Evolutionary conservation across 2,888 invertebrate genomes (phyloP).

Genomic region (Eudemis profundana): DNA sequence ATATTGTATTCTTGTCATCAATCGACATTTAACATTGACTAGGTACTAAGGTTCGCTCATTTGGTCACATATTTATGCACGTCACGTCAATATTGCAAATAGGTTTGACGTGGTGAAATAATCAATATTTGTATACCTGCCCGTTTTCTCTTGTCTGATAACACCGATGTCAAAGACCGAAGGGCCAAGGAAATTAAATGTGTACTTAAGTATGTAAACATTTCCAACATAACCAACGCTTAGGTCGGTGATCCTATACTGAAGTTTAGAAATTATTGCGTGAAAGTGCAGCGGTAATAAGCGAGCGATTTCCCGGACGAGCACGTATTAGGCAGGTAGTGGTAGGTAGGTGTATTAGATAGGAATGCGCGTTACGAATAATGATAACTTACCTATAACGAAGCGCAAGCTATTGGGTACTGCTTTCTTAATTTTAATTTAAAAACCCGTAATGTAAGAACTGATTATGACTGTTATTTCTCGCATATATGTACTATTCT

Average conservation of each 20-base stretch:
- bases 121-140: conserved; percentile 48
- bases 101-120: conserved; percentile 47
- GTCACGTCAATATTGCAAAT: conserved; percentile 52
- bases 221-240: conserved; percentile 22
- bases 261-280: conserved; percentile 39
- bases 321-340: conserved; percentile 24
- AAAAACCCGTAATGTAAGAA: background rate
- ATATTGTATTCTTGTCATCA: conserved; percentile 10
- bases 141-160: conserved; percentile 25
- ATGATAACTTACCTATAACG: conserved; percentile 25
- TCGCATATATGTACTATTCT: no score
- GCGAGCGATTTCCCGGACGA: conserved; percentile 40
- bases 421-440: conserved; percentile 8
- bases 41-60: conserved; percentile 50
- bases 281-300: conserved; percentile 38
- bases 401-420: conserved; percentile 6
- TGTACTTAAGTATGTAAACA: conserved; percentile 32
- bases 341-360: conserved; percentile 33
- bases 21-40: conserved; percentile 37
- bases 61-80: conserved; percentile 47
- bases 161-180: conserved; percentile 15
- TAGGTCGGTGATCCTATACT: conserved; percentile 15
- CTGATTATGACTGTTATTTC: conserved; percentile 2
- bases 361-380: conserved; percentile 42
- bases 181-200: conserved; percentile 28